Conservation (phyloP, 2,888 invertebrate genomes). For the Protodeltote pygarga region DNA sequence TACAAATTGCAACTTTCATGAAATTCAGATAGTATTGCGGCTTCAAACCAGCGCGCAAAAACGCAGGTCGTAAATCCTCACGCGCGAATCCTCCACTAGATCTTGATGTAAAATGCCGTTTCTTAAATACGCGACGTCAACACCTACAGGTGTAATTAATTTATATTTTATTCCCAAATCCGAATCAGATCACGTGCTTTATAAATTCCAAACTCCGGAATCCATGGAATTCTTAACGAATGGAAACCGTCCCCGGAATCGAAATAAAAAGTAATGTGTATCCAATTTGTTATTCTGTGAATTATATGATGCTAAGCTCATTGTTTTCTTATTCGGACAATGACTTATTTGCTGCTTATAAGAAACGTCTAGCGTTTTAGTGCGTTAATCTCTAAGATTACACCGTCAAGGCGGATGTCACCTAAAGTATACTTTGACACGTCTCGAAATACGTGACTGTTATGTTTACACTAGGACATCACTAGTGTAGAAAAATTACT, state of each 20-base stretch:
- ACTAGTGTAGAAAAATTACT: conserved; percentile 55
- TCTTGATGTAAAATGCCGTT: too few species aligned
- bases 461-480: conserved; percentile 72
- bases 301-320: conserved; percentile 48
- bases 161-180: background rate
- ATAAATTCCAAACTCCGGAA: too few species aligned
- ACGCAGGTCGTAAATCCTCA: too few species aligned
- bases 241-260: background rate
- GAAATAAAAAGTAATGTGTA: conserved; percentile 15
- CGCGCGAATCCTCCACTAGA: too few species aligned
- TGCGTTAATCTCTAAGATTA: conserved; percentile 75
- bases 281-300: conserved; percentile 41
- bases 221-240: background rate
- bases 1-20: background rate
- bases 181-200: too few species aligned
- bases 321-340: conserved; percentile 63
- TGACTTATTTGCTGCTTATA: conserved; percentile 65
- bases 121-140: too few species aligned
- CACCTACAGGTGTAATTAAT: too few species aligned
- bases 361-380: conserved; percentile 64
- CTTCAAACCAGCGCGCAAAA: too few species aligned
- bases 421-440: conserved; percentile 73
- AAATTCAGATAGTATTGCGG: too few species aligned
- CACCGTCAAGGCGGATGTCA: conserved; percentile 71
- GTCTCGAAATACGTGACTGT: conserved; percentile 68